Evolutionary conservation across 2,113 vertebrate species (phyloP), one percentile per base, ranked within the genome.

Genomic region (Nerophis ophidion): DNA sequence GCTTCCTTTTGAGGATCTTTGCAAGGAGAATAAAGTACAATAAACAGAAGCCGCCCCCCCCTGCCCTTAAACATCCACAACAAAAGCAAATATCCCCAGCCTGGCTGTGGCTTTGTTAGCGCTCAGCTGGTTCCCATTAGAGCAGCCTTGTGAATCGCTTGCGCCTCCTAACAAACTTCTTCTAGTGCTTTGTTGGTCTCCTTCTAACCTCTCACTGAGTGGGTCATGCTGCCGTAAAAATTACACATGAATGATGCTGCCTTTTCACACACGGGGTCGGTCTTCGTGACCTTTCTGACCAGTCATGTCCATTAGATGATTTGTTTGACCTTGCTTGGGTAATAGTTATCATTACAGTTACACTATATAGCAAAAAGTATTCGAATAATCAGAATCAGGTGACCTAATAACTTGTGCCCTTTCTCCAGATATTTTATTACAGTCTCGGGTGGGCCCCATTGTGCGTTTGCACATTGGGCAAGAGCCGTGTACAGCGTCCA

Each of bases 121-220:
- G 8, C 70, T 80, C 86, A 88, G 83, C 81, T 85, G 87, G 80
- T 76, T 88, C 75, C 84, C 82, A 85, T 89, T 90, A 86, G 83
- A 81, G 74, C 60, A 66, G 63, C 77, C 86, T 79, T 89, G 86
- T 84, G 84, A 88, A 82, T 74, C 76, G 72, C 80, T 84, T 72
- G 86, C 74, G 80, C 72, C 66, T 70, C 75, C 71, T 76, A 86
- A 88, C 84, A 81, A 81, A 80, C 75, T 63, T 71, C 81, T 73
- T 77, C 60, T 72, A 38, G 8, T 26, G 60, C 57, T 77, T 76
- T 84, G 67, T 83, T 82, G 85, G 81, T 74, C 75, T 80, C 53
- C 34, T 7, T 68, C 55, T 58, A 72, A 72, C 79, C 65, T 77
- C 66, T 71, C 66, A 55, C 56, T 19, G 56, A 66, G 65, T 75